phyloP scores from a whole-genome alignment of 2,888 invertebrate species.

The Thereva nobilitata region DNA sequence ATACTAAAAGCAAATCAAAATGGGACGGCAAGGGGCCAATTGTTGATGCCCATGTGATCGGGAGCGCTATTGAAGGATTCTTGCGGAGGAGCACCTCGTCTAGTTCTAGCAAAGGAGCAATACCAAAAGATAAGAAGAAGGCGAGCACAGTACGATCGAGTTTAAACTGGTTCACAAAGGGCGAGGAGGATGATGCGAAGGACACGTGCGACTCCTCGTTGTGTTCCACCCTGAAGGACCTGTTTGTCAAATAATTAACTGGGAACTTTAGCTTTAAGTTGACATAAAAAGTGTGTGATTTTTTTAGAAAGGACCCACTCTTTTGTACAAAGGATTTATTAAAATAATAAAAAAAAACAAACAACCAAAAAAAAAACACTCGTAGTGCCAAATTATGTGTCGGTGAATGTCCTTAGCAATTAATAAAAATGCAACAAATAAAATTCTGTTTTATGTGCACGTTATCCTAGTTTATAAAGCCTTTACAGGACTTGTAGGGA shows the following conservation, averaged over 20 bases:
- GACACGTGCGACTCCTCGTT: slow-evolving; percentile 80
- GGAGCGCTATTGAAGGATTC: slow-evolving; percentile 84
- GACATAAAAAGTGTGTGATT: slow-evolving; percentile 44
- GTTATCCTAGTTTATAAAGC: neutral
- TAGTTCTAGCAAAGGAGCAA: slow-evolving; percentile 57
- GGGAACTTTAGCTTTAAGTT: slow-evolving; percentile 48
- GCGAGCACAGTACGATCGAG: slow-evolving; percentile 52
- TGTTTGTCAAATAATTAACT: slow-evolving; percentile 76
- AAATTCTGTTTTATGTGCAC: neutral
- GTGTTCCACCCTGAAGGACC: slow-evolving; percentile 82
- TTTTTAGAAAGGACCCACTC: neutral
- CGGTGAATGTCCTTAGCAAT: slow-evolving; percentile 4
- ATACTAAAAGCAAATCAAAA: slow-evolving; percentile 50
- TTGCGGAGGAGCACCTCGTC: slow-evolving; percentile 63
- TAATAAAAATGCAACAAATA: neutral
- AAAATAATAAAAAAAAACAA: slow-evolving; percentile 8
- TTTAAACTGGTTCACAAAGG: slow-evolving; percentile 66
- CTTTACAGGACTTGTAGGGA: too few relatives aligned
- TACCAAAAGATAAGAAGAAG: slow-evolving; percentile 54
- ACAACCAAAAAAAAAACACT: neutral
- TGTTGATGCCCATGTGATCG: slow-evolving; percentile 78
- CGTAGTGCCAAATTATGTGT: slow-evolving; percentile 15
- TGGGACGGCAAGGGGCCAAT: slow-evolving; percentile 66
- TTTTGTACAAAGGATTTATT: slow-evolving; percentile 12
- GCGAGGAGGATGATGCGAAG: slow-evolving; percentile 69